Percentiles rank a stretch among this genome's conserved stretches.
Evolutionary conservation across 2,888 invertebrate species (phyloP).

Genomic region (Eubasilissa splendida): DNA sequence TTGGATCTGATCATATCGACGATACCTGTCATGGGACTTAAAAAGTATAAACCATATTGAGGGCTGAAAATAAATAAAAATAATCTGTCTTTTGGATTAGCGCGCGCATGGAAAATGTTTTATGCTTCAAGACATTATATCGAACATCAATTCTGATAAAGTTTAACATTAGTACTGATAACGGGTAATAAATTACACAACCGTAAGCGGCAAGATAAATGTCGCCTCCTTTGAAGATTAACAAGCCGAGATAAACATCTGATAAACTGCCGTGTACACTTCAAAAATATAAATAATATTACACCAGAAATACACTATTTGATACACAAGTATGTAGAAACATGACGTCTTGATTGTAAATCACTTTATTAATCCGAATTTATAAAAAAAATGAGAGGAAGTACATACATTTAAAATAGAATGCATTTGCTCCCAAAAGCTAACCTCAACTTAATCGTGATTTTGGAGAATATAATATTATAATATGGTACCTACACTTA

Average conservation of each 20-base stretch:
- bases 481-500: no score
- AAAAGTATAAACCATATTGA: no score
- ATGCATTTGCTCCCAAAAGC: no score
- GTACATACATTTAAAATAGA: no score
- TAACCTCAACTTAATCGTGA: no score
- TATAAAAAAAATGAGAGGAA: no score
- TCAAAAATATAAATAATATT: constrained; percentile 11
- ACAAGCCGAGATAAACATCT: constrained; percentile 21
- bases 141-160: constrained; percentile 17
- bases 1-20: no score
- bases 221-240: constrained; percentile 36
- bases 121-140: constrained; percentile 3
- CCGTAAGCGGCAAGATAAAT: constrained; percentile 23
- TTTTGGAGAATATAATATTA: no score
- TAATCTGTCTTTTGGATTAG: background rate
- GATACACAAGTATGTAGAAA: no score
- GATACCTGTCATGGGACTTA: no score
- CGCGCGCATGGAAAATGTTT: background rate
- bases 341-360: no score
- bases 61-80: background rate
- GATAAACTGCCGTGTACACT: constrained; percentile 14
- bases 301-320: background rate
- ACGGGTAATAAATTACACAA: constrained; percentile 21
- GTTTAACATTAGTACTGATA: background rate
- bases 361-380: no score